Base-by-base conservation (phyloP, 2,888 invertebrate species). In the Caenorhabditis panamensis region DNA sequence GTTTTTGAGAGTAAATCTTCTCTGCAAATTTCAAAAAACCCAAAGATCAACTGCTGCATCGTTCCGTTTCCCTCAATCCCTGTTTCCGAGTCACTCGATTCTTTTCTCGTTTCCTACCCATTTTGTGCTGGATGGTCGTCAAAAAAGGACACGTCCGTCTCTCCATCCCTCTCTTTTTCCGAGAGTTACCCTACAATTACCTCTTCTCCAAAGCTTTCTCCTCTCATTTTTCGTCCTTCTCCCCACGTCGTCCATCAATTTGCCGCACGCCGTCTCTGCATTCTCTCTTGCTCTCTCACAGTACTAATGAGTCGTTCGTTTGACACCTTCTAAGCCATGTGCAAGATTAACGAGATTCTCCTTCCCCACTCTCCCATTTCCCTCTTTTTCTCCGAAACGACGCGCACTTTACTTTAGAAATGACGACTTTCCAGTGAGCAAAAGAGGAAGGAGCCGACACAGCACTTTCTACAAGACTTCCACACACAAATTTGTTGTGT, bases 331-430 rank as follows among this genome's bases (percentile, higher is more conserved):
- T 72, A 72, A 63, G 72, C 63, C 56, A 24, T 72, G 72, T 64
- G 72, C 75, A 75, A 75, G 67, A 75, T 67, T 67, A 66, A 66
- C 75, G 75, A 61, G 67, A 67, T 67, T 67, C 61, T 22, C 66
- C 24, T 20, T 56, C 31, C 18, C 16, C 28, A 26, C 31, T 58
- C 66, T 56, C 58, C 31, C 63, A 24, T 41, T 63, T 56, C 44
- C 47, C 44, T 28, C 31, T 41, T 41, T 47, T 41, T 54, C 61
- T 56, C 44, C 28, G 41, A 51, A 59, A 51, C 58, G 58, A 69
- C 41, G 41, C 72, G 63, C 56, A 56, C 56, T 64, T 69, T 72
- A 61, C 61, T 71, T 62, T 16, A 44, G 49, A 59, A 59, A 68
- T 59, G 68, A 59, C 49, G 54, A 62, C 44, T 62, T 71, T 69